A percentile compares a stretch with the other conserved stretches of the same genome.
phyloP scores from a whole-genome alignment of 2,888 invertebrate genomes.

The Periphyllus acericola region DNA sequence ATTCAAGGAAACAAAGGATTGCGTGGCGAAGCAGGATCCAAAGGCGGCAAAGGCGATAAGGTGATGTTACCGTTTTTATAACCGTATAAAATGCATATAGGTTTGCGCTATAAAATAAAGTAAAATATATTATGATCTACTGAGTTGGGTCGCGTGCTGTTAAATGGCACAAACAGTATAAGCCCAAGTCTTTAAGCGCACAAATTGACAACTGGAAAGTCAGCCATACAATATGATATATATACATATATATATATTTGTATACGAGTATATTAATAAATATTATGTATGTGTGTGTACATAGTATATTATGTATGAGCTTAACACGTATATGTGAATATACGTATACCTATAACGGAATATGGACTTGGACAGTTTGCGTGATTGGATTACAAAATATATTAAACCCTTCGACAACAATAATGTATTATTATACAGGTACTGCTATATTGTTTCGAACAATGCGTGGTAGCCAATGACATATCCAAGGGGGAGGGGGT shows the following conservation, averaged over 20 bases:
- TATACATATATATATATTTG: neutral
- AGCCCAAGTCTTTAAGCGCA: neutral
- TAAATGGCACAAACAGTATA: neutral
- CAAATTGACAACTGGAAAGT: conserved; percentile 33
- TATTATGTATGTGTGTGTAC: neutral
- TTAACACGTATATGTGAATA: neutral
- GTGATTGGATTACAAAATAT: conserved; percentile 22
- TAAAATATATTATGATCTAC: neutral
- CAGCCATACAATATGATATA: neutral
- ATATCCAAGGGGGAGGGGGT: too few species aligned
- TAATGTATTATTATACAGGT: neutral
- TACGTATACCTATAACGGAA: neutral
- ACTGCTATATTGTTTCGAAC: neutral
- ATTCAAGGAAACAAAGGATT: conserved; percentile 69
- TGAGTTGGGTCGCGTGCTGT: neutral
- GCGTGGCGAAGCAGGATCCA: conserved; percentile 70
- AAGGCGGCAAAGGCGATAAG: conserved; percentile 67
- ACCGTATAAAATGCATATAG: neutral
- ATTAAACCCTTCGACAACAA: neutral
- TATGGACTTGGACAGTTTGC: neutral
- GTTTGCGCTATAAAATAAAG: neutral
- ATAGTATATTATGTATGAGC: too few species aligned
- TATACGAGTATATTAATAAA: too few species aligned
- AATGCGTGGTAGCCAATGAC: too few species aligned
- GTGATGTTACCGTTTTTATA: conserved; percentile 62